Evolutionary conservation across 2,113 vertebrate genomes (phyloP).

Genomic region (Columba janthina): DNA sequence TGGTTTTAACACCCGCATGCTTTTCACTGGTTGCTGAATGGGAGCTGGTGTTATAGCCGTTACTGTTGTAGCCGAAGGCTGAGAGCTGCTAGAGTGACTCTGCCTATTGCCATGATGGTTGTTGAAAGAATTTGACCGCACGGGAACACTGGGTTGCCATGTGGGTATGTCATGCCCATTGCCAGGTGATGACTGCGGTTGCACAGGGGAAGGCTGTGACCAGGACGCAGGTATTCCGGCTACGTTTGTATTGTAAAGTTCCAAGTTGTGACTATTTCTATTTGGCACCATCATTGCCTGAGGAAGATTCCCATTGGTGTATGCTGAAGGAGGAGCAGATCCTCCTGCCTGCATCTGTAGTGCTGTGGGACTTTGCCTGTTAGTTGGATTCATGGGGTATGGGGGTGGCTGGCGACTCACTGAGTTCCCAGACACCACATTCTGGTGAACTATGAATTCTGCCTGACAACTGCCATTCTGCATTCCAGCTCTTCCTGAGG

Average conservation of each 20-base stretch:
- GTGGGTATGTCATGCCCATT: conserved; percentile 85
- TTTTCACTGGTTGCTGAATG: conserved; percentile 94
- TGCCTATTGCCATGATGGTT: conserved; percentile 81
- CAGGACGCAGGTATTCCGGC: conserved; percentile 82
- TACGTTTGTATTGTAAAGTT: conserved; percentile 84
- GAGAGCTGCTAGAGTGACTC: conserved; percentile 81
- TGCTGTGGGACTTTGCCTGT: conserved; percentile 88
- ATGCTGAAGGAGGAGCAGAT: conserved; percentile 82
- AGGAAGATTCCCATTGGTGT: conserved; percentile 86
- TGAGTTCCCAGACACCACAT: conserved; percentile 73
- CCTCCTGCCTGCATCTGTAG: conserved; percentile 87
- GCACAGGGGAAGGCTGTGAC: conserved; percentile 81
- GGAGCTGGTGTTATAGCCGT: conserved; percentile 94
- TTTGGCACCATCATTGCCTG: conserved; percentile 87
- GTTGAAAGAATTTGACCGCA: conserved; percentile 94
- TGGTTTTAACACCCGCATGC: conserved; percentile 92
- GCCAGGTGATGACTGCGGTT: conserved; percentile 78
- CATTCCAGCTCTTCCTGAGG: conserved; percentile 83
- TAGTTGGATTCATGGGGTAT: conserved; percentile 84
- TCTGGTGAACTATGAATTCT: conserved; percentile 87
- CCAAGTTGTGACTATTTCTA: conserved; percentile 93
- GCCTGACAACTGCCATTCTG: conserved; percentile 85
- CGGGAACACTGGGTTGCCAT: conserved; percentile 87
- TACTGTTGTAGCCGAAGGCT: conserved; percentile 92
- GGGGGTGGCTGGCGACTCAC: conserved; percentile 89